These are phyloP conservation scores for Actinopyga echinites DNA, from an alignment of 53 echinoderm and acorn worm species.

Conservation along the genomic window DNA sequence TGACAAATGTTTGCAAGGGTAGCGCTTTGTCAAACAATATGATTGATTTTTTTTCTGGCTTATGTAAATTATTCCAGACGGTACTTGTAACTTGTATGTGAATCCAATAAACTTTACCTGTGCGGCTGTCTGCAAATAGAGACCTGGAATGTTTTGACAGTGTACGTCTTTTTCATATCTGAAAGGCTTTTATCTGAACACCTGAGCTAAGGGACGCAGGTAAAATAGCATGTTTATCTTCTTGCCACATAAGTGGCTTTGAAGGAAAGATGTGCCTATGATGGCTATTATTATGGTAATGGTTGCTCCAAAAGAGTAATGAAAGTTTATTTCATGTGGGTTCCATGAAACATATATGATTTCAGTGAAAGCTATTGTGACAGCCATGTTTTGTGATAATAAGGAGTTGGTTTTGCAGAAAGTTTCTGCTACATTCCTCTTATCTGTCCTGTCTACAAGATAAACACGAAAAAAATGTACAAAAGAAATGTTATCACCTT, in stretches of 20 bases:
- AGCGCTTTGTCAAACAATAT: slow-evolving; percentile 37
- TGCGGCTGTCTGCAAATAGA: slow-evolving; percentile 28
- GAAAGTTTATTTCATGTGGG: too few relatives aligned
- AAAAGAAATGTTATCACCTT: too few relatives aligned
- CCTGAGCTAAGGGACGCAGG: slow-evolving; percentile 16
- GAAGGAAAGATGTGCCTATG: neutral
- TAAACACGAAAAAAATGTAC: too few relatives aligned
- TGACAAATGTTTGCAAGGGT: slow-evolving; percentile 35
- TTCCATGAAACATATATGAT: too few relatives aligned
- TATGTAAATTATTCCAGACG: slow-evolving; percentile 25
- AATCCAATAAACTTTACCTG: slow-evolving; percentile 32
- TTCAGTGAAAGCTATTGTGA: too few relatives aligned
- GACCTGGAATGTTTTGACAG: slow-evolving; percentile 29
- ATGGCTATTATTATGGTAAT: too few relatives aligned
- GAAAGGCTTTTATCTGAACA: neutral
- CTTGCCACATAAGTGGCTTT: slow-evolving; percentile 1
- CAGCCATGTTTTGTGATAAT: too few relatives aligned
- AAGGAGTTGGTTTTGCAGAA: too few relatives aligned
- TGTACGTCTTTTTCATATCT: neutral
- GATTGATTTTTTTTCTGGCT: slow-evolving; percentile 18
- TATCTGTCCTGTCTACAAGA: too few relatives aligned
- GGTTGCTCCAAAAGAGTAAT: too few relatives aligned
- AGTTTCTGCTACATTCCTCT: too few relatives aligned
- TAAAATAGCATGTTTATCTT: slow-evolving; percentile 20
- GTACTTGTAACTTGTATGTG: slow-evolving; percentile 31